A percentile compares a stretch with the other conserved stretches of the same genome.
Evolutionary conservation across 2,113 vertebrate genomes (phyloP).

Genomic region (Lophura nycthemera): DNA sequence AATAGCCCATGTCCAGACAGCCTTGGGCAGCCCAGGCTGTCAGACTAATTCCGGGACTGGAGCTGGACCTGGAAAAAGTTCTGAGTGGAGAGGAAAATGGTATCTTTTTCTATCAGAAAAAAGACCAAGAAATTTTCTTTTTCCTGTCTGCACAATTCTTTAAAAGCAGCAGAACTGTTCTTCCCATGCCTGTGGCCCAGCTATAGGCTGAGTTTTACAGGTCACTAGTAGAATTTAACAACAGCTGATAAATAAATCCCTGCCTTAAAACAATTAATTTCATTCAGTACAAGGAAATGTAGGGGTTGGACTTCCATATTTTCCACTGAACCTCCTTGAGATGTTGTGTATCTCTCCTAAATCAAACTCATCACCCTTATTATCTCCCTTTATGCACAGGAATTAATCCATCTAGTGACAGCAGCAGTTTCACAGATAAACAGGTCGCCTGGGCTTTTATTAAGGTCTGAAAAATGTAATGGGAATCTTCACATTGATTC

Average conservation of each 20-base stretch:
- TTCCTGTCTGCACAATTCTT: neutral
- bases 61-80: neutral
- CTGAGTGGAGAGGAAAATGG: neutral
- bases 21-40: neutral
- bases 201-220: neutral
- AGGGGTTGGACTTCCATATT: neutral
- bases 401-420: neutral
- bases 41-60: neutral
- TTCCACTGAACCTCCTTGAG: neutral
- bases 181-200: neutral
- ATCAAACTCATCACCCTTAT: neutral
- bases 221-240: neutral
- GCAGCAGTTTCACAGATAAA: conserved; percentile 9
- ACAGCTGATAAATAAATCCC: neutral
- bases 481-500: neutral
- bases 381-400: neutral
- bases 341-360: accelerated
- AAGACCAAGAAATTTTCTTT: neutral
- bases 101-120: neutral
- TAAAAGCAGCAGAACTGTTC: neutral
- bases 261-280: neutral
- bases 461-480: conserved; percentile 7
- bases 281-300: neutral
- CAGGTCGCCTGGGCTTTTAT: neutral
- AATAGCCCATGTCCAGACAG: neutral